Conservation (phyloP, 1,140 invertebrate species). For the Bradynema listronoti region DNA sequence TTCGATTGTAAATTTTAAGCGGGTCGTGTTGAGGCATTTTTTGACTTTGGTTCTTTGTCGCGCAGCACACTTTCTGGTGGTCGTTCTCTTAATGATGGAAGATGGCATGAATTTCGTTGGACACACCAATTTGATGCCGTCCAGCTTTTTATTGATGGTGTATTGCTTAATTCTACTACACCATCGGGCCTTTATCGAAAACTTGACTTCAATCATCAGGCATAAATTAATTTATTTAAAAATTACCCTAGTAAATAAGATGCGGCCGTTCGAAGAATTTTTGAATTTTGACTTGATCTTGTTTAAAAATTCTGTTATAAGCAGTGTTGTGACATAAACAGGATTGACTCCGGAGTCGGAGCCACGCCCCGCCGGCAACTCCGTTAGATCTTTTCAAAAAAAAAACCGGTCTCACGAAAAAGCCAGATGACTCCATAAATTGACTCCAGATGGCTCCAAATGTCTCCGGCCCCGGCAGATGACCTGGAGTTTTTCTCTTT, state of each 20-base stretch:
- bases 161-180: slow-evolving; percentile 47
- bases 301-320: slow-evolving; percentile 1
- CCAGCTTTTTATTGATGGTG: slow-evolving; percentile 48
- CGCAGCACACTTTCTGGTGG: slow-evolving; percentile 41
- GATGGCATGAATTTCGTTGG: slow-evolving; percentile 52
- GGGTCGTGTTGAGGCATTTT: slow-evolving; percentile 46
- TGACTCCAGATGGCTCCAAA: too few species aligned
- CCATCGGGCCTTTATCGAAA: slow-evolving; percentile 51
- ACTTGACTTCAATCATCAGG: slow-evolving; percentile 47
- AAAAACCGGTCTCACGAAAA: too few species aligned
- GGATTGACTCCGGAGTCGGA: too few species aligned
- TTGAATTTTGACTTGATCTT: too few species aligned
- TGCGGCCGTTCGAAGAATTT: too few species aligned
- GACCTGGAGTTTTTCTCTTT: too few species aligned
- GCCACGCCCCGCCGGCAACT: too few species aligned
- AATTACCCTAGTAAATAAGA: too few species aligned
- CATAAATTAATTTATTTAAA: slow-evolving; percentile 25
- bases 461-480: too few species aligned
- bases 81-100: slow-evolving; percentile 49
- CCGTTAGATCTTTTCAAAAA: too few species aligned
- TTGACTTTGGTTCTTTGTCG: slow-evolving; percentile 49
- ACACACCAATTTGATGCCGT: slow-evolving; percentile 57
- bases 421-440: too few species aligned
- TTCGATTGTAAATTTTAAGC: not conserved
- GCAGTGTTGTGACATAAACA: too few species aligned